phyloP scores from a whole-genome alignment of 1,140 invertebrate species.

The Eupeodes corollae region DNA sequence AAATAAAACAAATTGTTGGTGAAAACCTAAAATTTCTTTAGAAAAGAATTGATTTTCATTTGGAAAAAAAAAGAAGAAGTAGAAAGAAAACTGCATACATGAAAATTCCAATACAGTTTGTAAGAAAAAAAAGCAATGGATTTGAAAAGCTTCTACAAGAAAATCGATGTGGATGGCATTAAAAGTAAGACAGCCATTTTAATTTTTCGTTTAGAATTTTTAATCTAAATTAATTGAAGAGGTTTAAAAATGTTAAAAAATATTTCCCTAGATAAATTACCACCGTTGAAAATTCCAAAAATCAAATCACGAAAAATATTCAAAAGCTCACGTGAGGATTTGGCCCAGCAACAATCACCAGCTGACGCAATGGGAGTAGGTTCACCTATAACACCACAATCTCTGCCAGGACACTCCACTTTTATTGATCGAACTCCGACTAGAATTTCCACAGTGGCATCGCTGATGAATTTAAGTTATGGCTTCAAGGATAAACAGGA shows the following conservation, averaged over 20 bases:
- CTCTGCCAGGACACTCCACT: conserved; percentile 12
- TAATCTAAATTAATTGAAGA: too few species aligned
- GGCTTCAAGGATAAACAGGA: too few species aligned
- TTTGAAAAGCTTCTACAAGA: conserved; percentile 9
- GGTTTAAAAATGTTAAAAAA: too few species aligned
- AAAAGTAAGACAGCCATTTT: conserved; percentile 5
- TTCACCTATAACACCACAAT: too few species aligned
- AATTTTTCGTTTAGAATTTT: too few species aligned
- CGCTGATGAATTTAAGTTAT: conserved; percentile 19
- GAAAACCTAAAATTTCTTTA: too few species aligned
- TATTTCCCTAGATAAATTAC: conserved; percentile 16
- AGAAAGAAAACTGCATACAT: too few species aligned
- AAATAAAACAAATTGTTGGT: too few species aligned
- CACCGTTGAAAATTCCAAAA: conserved; percentile 19
- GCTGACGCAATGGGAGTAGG: neutral
- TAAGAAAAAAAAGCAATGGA: conserved; percentile 2
- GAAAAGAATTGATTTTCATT: too few species aligned
- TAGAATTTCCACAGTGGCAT: conserved; percentile 30
- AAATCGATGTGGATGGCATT: conserved; percentile 9
- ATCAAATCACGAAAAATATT: conserved; percentile 25
- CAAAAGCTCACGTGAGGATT: conserved; percentile 16
- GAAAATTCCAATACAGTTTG: too few species aligned
- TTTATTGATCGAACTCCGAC: conserved; percentile 29
- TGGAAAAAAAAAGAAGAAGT: too few species aligned
- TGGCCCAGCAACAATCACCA: neutral